These are phyloP conservation scores for Heliothis subflexa DNA, from an alignment of 1,140 invertebrate species.

Conservation along the genomic window DNA sequence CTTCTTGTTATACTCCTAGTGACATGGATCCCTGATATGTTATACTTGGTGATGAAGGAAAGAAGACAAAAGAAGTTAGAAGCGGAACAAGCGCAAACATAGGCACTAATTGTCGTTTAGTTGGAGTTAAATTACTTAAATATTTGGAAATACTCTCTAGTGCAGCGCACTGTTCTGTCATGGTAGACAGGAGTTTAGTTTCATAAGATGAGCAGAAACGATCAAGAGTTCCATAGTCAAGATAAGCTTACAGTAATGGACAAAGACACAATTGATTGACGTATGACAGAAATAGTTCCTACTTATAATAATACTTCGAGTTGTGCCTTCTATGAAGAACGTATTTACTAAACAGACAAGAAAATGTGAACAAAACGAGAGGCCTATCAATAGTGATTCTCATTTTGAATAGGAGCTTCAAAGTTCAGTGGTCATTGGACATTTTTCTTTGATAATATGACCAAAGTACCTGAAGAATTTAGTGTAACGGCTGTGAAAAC, in stretches of 20 bases:
- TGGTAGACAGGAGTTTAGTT: conserved; percentile 21
- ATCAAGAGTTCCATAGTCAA: conserved; percentile 6
- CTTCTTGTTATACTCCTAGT: conserved; percentile 86
- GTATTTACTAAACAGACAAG: conserved; percentile 7
- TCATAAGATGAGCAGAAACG: conserved; percentile 20
- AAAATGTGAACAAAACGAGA: no score
- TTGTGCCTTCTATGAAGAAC: background rate
- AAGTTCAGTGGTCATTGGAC: conserved; percentile 22
- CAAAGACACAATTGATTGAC: background rate
- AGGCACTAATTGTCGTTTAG: conserved; percentile 12
- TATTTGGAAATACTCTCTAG: conserved; percentile 43
- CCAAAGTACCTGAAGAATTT: conserved; percentile 40
- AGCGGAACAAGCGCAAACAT: conserved; percentile 49
- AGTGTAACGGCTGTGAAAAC: conserved; percentile 40
- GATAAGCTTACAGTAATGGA: background rate
- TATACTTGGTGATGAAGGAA: conserved; percentile 68
- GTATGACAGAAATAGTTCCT: background rate
- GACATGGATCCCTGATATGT: conserved; percentile 87
- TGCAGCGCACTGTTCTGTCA: conserved; percentile 28
- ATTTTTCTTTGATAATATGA: conserved; percentile 27
- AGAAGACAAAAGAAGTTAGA: conserved; percentile 64
- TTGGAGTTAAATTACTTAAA: conserved; percentile 20
- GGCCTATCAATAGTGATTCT: no score
- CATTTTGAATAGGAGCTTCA: background rate
- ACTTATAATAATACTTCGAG: background rate